Evolutionary conservation across 37 sponge, comb jelly and placozoan genomes (phyloP), one percentile per base, ranked within the genome.

Genomic region (Crambe crambe): DNA sequence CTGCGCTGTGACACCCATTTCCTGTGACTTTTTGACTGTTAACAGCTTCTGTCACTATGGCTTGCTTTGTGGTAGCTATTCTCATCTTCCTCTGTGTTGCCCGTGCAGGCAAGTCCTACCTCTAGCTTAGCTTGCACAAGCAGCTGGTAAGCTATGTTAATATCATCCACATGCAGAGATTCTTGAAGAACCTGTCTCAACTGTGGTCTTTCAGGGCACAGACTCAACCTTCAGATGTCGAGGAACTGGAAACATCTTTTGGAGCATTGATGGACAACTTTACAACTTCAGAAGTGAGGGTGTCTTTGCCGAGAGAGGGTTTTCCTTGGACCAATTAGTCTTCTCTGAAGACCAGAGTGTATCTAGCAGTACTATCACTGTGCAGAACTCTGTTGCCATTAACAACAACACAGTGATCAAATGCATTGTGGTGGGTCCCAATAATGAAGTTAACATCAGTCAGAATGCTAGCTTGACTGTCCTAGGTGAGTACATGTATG

Each of bases 401-500:
- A 62, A 62, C 63, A 62, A 62, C 15, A 62, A 62, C 30, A 62
- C 63, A 62, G 63, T 23, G 6, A 23, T 62, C 26, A 23, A 4
- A 4, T 62, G 63, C 30, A 18, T 18, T 23, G 26, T 27, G 26
- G 63, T 62, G 6, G 30, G 31, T 5, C 63, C 26, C 6, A 18
- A 62, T 62, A 27, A 27, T 27, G 31, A 30, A 23, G 6, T 27
- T 4, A 62, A 62, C 15, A 8, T 27, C 63, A 62, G 63, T 62
- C 17, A 62, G 26, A 18, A 62, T 62, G 63, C 25, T 5, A 62
- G 6, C 25, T 30, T 62, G 31, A 62, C 63, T 18, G 25, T 62
- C 30, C 5, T 62, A 62, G 63, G 63, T 62, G 31, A 62, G 63
- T 18, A 54, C n/a, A n/a, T n/a, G n/a, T n/a, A n/a, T n/a, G n/a